These are phyloP conservation scores for Menidia beryllina DNA, from an alignment of 2,113 vertebrate genomes.

Conservation along the genomic window DNA sequence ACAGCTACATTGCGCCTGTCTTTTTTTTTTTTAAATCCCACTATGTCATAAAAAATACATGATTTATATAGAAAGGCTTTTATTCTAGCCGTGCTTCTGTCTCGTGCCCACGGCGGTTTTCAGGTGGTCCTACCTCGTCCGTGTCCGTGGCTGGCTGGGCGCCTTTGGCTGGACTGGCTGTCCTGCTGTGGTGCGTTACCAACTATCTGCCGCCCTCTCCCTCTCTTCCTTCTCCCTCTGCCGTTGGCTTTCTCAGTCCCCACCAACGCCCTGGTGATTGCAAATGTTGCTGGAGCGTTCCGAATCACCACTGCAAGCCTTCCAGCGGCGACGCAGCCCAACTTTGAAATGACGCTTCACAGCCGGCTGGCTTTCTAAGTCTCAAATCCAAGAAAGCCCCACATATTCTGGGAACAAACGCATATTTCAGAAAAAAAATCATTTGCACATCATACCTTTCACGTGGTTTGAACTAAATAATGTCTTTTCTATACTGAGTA, in stretches of 20 bases:
- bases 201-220: conserved; percentile 64
- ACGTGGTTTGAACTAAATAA: not conserved
- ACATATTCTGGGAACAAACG: not conserved
- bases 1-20: not conserved
- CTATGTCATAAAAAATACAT: not conserved
- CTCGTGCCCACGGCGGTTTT: conserved; percentile 18
- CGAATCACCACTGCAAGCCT: conserved; percentile 14
- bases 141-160: conserved; percentile 73
- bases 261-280: conserved; percentile 45
- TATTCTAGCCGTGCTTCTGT: conserved; percentile 11
- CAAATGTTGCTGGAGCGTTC: conserved; percentile 25
- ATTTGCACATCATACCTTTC: not conserved
- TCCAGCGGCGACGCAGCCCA: not conserved
- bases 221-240: conserved; percentile 31
- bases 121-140: conserved; percentile 75
- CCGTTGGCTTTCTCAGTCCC: conserved; percentile 38
- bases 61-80: not conserved
- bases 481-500: not conserved
- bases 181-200: conserved; percentile 78
- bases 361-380: too few species aligned
- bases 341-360: not conserved
- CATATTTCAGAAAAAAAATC: too few species aligned
- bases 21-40: too few species aligned
- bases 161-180: conserved; percentile 71
- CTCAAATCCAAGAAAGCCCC: not conserved